Conservation (phyloP, 2,113 vertebrate species). For the Perca fluviatilis region DNA sequence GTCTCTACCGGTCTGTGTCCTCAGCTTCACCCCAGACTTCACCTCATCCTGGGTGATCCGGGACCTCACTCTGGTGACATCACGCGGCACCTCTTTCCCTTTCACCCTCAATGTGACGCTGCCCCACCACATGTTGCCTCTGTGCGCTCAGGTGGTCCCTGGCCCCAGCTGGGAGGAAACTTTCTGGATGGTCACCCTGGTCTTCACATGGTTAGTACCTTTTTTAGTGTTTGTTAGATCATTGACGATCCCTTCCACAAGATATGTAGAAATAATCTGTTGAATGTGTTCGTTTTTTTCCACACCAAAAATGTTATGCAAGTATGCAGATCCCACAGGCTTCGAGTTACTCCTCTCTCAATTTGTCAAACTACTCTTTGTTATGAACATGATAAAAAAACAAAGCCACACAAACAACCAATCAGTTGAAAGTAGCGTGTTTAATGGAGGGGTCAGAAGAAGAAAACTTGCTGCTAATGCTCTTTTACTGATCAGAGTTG, state of each 20-base stretch:
- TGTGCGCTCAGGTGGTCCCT: conserved; percentile 96
- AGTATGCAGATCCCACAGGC: background rate
- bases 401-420: background rate
- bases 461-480: background rate
- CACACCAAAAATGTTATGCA: background rate
- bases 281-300: background rate
- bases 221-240: no score
- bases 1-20: background rate
- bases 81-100: conserved; percentile 89
- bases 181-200: conserved; percentile 94
- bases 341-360: background rate
- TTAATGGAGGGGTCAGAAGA: background rate
- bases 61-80: conserved; percentile 92
- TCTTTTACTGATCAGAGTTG: background rate
- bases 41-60: conserved; percentile 98
- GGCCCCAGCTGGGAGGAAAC: conserved; percentile 98
- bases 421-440: background rate
- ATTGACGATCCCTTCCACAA: background rate
- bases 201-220: conserved; percentile 91
- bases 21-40: conserved; percentile 98
- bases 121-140: conserved; percentile 94
- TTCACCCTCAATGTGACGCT: conserved; percentile 97
- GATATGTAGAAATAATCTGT: background rate
- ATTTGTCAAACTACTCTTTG: background rate
- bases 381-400: background rate